Percentiles rank a stretch among this genome's conserved stretches.
phyloP scores from a whole-genome alignment of 2,797 vertebrate genomes.

The Oreortyx pictus region DNA sequence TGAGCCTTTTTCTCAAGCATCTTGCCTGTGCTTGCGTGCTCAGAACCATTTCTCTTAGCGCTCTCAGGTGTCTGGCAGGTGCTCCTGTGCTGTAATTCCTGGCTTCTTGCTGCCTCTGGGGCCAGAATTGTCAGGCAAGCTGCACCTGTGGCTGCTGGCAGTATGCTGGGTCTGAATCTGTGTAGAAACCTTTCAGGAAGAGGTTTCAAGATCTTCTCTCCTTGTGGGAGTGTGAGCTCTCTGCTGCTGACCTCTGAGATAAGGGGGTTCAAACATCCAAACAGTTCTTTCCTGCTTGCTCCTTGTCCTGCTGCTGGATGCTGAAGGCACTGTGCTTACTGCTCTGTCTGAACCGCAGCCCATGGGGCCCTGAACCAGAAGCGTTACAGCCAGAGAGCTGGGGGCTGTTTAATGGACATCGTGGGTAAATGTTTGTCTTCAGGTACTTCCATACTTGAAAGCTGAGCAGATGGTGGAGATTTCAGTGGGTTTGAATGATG shows the following conservation, averaged over 20 bases:
- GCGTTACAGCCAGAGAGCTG: background rate
- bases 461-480: background rate
- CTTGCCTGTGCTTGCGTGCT: background rate
- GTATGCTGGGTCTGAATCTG: background rate
- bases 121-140: background rate
- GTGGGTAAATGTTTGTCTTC: background rate
- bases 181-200: background rate
- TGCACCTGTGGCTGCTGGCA: background rate
- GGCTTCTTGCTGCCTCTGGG: background rate
- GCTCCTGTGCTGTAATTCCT: background rate
- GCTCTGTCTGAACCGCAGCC: background rate
- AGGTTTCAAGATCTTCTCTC: background rate
- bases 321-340: background rate
- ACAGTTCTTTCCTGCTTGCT: rapidly evolving
- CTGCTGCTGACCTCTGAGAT: background rate
- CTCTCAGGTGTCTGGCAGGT: background rate
- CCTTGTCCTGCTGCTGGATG: background rate
- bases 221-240: background rate
- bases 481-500: background rate
- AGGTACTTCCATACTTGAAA: background rate
- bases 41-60: background rate
- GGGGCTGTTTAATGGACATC: background rate
- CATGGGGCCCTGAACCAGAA: background rate
- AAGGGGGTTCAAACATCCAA: background rate
- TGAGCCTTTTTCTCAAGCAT: background rate